Conservation (phyloP, 2,113 vertebrate genomes). For the Atrichornis clamosus region DNA sequence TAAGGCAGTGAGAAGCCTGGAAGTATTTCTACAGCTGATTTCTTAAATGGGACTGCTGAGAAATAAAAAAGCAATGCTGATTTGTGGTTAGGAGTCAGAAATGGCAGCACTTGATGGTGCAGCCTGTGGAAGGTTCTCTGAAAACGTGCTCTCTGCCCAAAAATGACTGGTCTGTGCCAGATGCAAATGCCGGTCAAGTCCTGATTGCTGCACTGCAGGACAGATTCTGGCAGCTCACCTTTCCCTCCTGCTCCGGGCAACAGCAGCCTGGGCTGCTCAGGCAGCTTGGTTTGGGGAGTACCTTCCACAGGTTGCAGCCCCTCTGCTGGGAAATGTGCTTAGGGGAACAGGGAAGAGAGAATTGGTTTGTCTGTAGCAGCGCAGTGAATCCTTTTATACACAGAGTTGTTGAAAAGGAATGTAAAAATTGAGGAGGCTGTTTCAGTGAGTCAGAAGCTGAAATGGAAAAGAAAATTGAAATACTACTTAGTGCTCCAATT, state of each 20-base stretch:
- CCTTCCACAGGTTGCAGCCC: neutral
- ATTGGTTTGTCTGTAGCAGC: neutral
- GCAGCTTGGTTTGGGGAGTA: neutral
- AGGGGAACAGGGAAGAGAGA: neutral
- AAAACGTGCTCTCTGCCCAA: neutral
- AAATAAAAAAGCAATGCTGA: neutral
- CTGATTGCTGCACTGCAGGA: neutral
- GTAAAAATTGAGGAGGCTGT: neutral
- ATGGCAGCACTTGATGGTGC: neutral
- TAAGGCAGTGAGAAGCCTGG: neutral
- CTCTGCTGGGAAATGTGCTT: neutral
- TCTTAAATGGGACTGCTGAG: neutral
- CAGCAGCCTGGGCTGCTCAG: neutral
- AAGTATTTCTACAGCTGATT: neutral
- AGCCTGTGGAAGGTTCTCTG: neutral
- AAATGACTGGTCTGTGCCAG: neutral
- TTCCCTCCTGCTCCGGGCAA: neutral
- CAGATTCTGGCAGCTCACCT: neutral
- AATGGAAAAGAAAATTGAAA: conserved; percentile 5
- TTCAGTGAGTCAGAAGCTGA: conserved; percentile 3
- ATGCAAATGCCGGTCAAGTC: rapidly evolving
- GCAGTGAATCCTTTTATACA: neutral
- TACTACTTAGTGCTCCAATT: neutral
- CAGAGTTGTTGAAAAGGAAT: neutral
- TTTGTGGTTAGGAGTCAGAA: neutral